Conservation (phyloP, 2,888 invertebrate genomes). For the Peribatodes rhomboidaria region DNA sequence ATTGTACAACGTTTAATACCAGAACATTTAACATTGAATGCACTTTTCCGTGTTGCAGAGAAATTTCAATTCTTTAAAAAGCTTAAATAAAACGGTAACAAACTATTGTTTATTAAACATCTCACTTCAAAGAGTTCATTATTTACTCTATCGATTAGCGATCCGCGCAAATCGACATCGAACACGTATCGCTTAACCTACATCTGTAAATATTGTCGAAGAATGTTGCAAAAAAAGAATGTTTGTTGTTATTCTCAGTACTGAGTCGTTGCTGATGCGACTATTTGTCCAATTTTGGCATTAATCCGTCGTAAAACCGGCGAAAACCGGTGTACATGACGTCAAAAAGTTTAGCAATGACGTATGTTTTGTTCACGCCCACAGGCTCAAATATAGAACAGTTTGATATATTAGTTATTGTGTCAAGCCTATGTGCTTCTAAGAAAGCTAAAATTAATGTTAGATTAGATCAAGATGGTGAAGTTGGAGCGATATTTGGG, state of each 20-base stretch:
- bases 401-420: background rate
- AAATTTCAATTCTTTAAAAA: slow-evolving; percentile 34
- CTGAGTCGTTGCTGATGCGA: slow-evolving; percentile 49
- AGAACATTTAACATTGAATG: background rate
- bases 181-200: slow-evolving; percentile 56
- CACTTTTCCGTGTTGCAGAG: background rate
- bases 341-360: slow-evolving; percentile 35
- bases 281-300: slow-evolving; percentile 46
- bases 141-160: slow-evolving; percentile 54
- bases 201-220: slow-evolving; percentile 48
- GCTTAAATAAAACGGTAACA: slow-evolving; percentile 29
- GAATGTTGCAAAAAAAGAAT: slow-evolving; percentile 53
- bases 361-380: slow-evolving; percentile 23
- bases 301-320: slow-evolving; percentile 46
- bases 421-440: slow-evolving; percentile 12
- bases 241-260: slow-evolving; percentile 55
- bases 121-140: slow-evolving; percentile 47
- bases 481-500: slow-evolving; percentile 6
- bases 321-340: slow-evolving; percentile 49
- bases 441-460: slow-evolving; percentile 9
- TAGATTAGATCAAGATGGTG: background rate
- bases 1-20: no score
- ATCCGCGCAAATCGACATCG: slow-evolving; percentile 51
- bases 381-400: slow-evolving; percentile 8
- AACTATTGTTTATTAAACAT: slow-evolving; percentile 40